Evolutionary conservation across 2,888 invertebrate species (phyloP).

Genomic region (Acanthosepion pharaonis): DNA sequence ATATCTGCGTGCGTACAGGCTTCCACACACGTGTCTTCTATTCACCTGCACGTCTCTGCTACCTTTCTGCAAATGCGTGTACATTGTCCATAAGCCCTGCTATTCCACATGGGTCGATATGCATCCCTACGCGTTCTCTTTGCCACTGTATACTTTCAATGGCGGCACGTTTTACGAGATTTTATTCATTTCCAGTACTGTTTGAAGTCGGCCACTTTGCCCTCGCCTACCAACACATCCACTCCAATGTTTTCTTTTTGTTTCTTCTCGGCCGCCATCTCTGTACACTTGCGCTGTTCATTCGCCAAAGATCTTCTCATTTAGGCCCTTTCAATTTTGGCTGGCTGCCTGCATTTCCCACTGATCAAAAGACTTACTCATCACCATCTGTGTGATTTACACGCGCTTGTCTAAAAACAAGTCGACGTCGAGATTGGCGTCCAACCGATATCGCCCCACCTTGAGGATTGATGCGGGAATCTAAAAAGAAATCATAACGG

Average conservation of each 20-base stretch:
- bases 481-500: too few relatives aligned
- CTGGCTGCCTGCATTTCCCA: neutral
- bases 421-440: neutral
- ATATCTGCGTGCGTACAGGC: too few relatives aligned
- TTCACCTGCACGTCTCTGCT: neutral
- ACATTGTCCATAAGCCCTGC: neutral
- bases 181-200: neutral
- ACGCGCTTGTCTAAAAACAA: neutral
- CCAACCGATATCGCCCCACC: too few relatives aligned
- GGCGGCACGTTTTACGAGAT: neutral
- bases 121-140: neutral
- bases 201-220: neutral
- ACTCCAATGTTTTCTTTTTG: neutral
- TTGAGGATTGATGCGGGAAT: too few relatives aligned
- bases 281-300: neutral
- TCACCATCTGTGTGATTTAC: neutral
- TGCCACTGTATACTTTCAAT: neutral
- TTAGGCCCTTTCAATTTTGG: neutral
- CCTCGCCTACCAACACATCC: neutral
- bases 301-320: neutral
- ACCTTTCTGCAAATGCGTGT: neutral
- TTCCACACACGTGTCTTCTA: neutral
- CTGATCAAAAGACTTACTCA: neutral
- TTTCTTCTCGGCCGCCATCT: neutral
- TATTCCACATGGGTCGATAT: neutral